Evolutionary conservation across 2,888 invertebrate genomes (phyloP), one percentile per base, ranked within the genome.

Genomic region (Empis livida): DNA sequence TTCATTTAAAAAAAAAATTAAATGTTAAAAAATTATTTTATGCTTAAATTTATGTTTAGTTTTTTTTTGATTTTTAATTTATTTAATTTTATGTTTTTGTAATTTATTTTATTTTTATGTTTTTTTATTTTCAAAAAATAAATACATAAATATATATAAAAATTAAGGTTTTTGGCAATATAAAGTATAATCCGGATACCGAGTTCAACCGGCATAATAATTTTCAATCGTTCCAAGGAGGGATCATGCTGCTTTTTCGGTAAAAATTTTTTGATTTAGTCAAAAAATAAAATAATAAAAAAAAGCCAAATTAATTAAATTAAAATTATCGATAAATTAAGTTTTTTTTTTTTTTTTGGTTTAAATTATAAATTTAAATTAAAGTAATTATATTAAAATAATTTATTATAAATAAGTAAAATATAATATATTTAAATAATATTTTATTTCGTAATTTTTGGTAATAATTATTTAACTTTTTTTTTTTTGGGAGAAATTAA

Each of bases 131-230:
- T 49, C 48, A 53, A 53, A 53, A 49, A 51, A 49, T 49, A 49
- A 52, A 51, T 47, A 49, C 38, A 48, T 44, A 38, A 38, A 47
- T 45, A 39, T 46, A 32, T 17, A 32, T 3, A 48, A 39, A 35
- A 35, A 35, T 59, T 59, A 78, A 90, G 89, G 87, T 92, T 70
- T 93, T 93, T 75, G 92, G 92, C 72, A 93, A 89, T 79, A 87
- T 93, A 73, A 78, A 78, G 73, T 80, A 87, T 74, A 83, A 86
- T 73, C 82, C 88, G 67, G 80, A 79, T 67, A 80, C 83, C 64
- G 82, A 84, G 69, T 84, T 93, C 73, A 90, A 87, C 77, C 80
- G 90, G 65, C 92, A 93, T 80, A 93, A 92, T 81, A 92, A 93
- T 80, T 92, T 93, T 80, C 84, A 88, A 74, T 83, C 84, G 67